Percentiles rank a stretch among this genome's conserved stretches.
Conservation (phyloP, 2,797 vertebrate species). For the Catharus ustulatus region DNA sequence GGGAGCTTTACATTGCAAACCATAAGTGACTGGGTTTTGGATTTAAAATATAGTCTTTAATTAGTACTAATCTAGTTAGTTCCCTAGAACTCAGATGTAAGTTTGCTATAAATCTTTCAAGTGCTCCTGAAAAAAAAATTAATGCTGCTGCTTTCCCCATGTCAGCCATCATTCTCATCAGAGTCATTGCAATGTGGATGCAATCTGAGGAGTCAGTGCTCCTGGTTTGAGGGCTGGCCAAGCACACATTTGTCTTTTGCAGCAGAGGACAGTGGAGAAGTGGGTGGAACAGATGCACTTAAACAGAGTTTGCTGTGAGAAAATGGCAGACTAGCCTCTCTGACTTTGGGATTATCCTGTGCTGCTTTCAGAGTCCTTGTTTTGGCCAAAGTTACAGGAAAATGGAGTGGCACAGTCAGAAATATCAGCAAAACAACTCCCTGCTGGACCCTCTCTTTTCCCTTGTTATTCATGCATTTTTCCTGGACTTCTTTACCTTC, state of each 20-base stretch:
- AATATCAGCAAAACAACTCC: background rate
- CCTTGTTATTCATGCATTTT: background rate
- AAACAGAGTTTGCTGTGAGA: background rate
- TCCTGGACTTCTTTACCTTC: background rate
- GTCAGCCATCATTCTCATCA: background rate
- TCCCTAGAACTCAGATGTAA: background rate
- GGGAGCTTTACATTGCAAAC: background rate
- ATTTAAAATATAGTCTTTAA: background rate
- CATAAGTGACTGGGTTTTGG: background rate
- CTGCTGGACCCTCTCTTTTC: background rate
- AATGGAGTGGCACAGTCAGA: background rate
- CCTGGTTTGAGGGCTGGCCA: background rate
- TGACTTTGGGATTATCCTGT: background rate
- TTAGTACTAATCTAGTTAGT: background rate
- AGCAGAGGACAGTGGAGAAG: background rate
- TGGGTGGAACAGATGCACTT: background rate
- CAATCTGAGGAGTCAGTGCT: background rate
- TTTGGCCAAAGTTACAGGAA: background rate
- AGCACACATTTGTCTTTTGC: background rate
- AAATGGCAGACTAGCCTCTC: background rate
- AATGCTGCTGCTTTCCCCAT: background rate
- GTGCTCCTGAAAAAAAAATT: background rate
- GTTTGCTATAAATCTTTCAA: background rate
- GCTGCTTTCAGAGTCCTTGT: background rate
- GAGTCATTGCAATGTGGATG: background rate